Percentiles rank a stretch among this genome's conserved stretches.
phyloP scores from a whole-genome alignment of 2,888 invertebrate genomes.

The Diachrysia chrysitis region DNA sequence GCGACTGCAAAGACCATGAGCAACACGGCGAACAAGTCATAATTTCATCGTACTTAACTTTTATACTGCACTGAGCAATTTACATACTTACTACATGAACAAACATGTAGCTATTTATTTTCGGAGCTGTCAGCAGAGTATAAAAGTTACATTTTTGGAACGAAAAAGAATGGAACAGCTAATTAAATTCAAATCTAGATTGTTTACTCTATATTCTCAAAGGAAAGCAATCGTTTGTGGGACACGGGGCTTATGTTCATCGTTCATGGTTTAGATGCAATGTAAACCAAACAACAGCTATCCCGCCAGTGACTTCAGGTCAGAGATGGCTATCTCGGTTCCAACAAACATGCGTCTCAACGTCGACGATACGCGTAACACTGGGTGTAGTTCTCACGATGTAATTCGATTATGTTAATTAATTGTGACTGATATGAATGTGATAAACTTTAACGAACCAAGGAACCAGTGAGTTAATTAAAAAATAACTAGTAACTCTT shows the following conservation, averaged over 20 bases:
- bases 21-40: too few species aligned
- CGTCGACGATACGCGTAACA: slow-evolving; percentile 39
- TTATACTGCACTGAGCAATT: too few species aligned
- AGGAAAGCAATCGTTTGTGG: slow-evolving; percentile 66
- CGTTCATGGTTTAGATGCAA: slow-evolving; percentile 79
- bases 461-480: not conserved
- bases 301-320: slow-evolving; percentile 70
- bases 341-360: slow-evolving; percentile 47
- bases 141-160: not conserved
- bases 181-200: not conserved
- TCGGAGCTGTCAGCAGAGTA: too few species aligned
- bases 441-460: slow-evolving; percentile 1
- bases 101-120: too few species aligned
- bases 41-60: too few species aligned
- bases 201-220: slow-evolving; percentile 22
- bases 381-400: slow-evolving; percentile 54
- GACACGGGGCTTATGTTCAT: slow-evolving; percentile 60
- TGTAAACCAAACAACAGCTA: slow-evolving; percentile 81
- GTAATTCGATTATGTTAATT: slow-evolving; percentile 57
- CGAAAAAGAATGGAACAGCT: not conserved
- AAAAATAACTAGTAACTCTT: too few species aligned
- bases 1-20: too few species aligned
- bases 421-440: slow-evolving; percentile 15
- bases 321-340: slow-evolving; percentile 75
- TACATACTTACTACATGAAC: too few species aligned